Evolutionary conservation across 2,797 vertebrate genomes (phyloP).

Genomic region (Gobionotothen gibberifrons): DNA sequence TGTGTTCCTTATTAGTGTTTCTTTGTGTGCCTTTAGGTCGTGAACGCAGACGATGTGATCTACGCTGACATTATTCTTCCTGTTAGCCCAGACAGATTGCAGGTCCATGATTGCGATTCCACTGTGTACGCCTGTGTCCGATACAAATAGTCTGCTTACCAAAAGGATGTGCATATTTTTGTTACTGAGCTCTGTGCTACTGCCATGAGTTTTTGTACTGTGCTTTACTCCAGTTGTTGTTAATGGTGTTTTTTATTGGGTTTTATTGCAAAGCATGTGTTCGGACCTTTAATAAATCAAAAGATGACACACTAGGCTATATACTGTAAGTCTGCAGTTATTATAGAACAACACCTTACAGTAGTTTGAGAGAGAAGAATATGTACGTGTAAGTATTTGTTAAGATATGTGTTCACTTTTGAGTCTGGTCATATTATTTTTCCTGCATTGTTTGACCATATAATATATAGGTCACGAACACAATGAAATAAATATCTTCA

Average conservation of each 20-base stretch:
- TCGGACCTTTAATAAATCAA: not conserved
- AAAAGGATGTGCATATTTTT: not conserved
- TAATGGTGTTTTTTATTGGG: too few relatives aligned
- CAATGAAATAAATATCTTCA: not conserved
- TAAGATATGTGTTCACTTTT: not conserved
- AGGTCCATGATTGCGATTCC: not conserved
- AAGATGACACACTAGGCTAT: not conserved
- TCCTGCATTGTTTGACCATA: not conserved
- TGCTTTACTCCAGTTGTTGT: not conserved
- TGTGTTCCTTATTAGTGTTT: not conserved
- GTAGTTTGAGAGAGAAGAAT: not conserved
- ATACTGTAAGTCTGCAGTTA: not conserved
- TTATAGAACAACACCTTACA: not conserved
- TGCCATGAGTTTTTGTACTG: not conserved
- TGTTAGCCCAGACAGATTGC: not conserved
- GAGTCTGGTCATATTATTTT: not conserved
- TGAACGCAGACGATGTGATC: conserved; percentile 48
- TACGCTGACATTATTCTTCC: conserved; percentile 59
- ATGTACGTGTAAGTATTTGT: not conserved
- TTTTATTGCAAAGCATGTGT: not conserved
- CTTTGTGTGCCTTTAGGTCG: conserved; percentile 31
- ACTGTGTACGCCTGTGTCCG: conserved; percentile 65
- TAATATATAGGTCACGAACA: not conserved
- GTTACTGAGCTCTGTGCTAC: not conserved
- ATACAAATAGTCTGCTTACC: conserved; percentile 2